Conservation (phyloP, 2,888 invertebrate species). For the Spialia ferax region DNA sequence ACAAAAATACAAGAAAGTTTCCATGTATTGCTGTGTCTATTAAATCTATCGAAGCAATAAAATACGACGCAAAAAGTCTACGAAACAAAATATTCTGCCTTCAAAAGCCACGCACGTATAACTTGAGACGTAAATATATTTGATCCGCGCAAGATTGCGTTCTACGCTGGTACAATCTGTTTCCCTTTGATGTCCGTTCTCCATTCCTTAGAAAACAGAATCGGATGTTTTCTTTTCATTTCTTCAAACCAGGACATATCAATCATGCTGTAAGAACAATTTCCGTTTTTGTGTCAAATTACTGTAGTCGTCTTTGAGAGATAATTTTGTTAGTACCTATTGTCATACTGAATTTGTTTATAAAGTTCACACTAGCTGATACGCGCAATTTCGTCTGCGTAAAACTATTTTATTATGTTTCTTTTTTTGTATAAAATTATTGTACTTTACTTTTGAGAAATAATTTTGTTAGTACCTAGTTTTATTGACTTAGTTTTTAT, state of each 20-base stretch:
- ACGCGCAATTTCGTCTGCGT: too few relatives aligned
- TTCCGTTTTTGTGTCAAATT: slow-evolving; percentile 18
- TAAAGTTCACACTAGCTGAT: too few relatives aligned
- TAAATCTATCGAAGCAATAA: neutral
- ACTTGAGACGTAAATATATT: slow-evolving; percentile 3
- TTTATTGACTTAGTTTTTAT: too few relatives aligned
- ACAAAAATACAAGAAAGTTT: too few relatives aligned
- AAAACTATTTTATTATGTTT: too few relatives aligned
- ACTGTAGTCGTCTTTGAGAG: neutral
- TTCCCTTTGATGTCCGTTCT: slow-evolving; percentile 31
- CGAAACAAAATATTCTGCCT: neutral
- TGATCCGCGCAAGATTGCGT: slow-evolving; percentile 14
- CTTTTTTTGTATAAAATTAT: too few relatives aligned
- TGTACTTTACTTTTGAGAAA: too few relatives aligned
- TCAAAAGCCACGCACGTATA: slow-evolving; percentile 8
- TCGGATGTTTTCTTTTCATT: slow-evolving; percentile 24
- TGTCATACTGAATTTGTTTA: too few relatives aligned
- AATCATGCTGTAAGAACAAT: slow-evolving; percentile 17
- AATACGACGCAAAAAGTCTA: neutral
- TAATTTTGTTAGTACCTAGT: too few relatives aligned
- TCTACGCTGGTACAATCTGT: slow-evolving; percentile 14
- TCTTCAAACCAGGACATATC: slow-evolving; percentile 27
- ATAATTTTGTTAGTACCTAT: neutral
- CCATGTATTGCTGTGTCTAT: too few relatives aligned
- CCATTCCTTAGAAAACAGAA: slow-evolving; percentile 13